Evolutionary conservation across 1,140 invertebrate species (phyloP), one percentile per base, ranked within the genome.

Genomic region (Yoshiicerus persimilis): DNA sequence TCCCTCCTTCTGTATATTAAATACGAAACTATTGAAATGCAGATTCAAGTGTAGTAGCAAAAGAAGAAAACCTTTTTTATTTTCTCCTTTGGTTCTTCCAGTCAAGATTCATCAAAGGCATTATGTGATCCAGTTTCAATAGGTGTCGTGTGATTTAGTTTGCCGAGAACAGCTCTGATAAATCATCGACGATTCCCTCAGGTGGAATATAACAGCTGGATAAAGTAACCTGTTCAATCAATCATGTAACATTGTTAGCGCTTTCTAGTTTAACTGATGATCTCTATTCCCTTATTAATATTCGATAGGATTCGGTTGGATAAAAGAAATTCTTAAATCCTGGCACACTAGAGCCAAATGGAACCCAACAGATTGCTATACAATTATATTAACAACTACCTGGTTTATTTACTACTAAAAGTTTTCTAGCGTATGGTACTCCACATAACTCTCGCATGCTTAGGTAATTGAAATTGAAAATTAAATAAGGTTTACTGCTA

Each of bases 41-140:
- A 34, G 75, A 80, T 80, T 80, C 32, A 23, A 80, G 27, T 23
- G 30, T 64, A 64, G 9, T 70, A 70, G 30, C 30, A 13, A 70
- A 70, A 34, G 75, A 80, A 80, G 34, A n/a, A 32, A 80, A 80
- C 20, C 32, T 80, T 34, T 36, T 36, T 32, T 80, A 34, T 36
- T 80, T 32, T 80, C 75, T 80, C 75, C 75, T 80, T n/a, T 32
- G 75, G 75, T 34, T 34, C 30, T 30, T 80, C 75, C 75, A 80
- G 75, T 80, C 75, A 80, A 80, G 75, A 32, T 80, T 80, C 30
- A 80, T 80, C 75, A 80, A 56, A 80, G 75, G 75, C 75, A 80
- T 80, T 80, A 80, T 80, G 75, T 80, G 75, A 80, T 80, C 75
- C 75, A 32, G 32, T 80, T 80, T 80, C 75, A 36, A 34, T 80